Evolutionary conservation across 2,113 vertebrate species (phyloP), one percentile per base, ranked within the genome.

Genomic region (Brachyhypopomus occidentalis): DNA sequence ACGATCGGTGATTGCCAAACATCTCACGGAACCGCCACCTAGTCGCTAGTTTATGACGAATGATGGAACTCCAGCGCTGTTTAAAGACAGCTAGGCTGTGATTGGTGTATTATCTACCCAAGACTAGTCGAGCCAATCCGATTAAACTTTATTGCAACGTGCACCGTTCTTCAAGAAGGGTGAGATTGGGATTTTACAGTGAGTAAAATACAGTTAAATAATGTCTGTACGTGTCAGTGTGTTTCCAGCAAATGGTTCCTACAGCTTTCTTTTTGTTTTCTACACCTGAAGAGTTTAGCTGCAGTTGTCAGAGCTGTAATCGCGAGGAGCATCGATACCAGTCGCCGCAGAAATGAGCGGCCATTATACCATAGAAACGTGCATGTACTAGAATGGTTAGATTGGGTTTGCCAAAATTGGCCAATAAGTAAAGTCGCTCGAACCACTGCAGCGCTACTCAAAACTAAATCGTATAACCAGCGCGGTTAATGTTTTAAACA

Each of bases 301-400:
- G 17, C 20, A 12, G 19, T 41, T 20, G 34, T 41, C 20, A n/a
- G 7, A 34, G 66, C 9, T 70, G 34, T 70, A 11, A 0, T 70
- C 19, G 9, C 36, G 23, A 63, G 74, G 34, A 63, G 64, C 75
- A 67, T 77, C 67, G 75, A 77, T 70, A 70, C 36, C 75, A 77
- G 41, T 66, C 14, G 19, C 36, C 36, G 38, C 25, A 67, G 41
- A 14, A 27, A 60, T 63, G 64, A 60, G 64, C 63, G 52, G 63
- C 64, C 72, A 70, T 62, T 75, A 5, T n/a, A 82, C 66, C 55
- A 30, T 52, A 77, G 80, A 71, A 62, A 22, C 22, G 3, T 64
- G 58, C 19, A 27, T 55, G 62, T 67, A 22, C 60, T 52, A 52
- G 45, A 52, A 52, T 52, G 12, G 17, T 19, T 38, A 41, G 19